Evolutionary conservation across 2,797 vertebrate genomes (phyloP).

Genomic region (Thunnus albacares): DNA sequence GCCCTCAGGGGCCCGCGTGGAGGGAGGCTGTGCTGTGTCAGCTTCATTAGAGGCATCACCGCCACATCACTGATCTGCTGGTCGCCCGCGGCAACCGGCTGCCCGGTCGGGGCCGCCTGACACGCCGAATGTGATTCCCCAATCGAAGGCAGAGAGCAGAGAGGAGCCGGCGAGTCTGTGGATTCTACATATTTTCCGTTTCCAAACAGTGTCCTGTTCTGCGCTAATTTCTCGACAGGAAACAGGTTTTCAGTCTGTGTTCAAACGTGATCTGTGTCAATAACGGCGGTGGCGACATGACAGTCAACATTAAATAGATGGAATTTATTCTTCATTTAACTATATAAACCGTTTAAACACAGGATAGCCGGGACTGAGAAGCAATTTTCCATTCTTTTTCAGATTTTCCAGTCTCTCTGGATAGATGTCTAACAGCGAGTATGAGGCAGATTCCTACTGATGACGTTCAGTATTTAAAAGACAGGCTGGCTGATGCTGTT

Average conservation of each 20-base stretch:
- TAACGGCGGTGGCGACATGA: neutral
- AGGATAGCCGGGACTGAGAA: neutral
- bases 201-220: slow-evolving; percentile 10
- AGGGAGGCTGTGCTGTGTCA: slow-evolving; percentile 85
- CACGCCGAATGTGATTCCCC: slow-evolving; percentile 69
- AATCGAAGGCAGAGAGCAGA: slow-evolving; percentile 55
- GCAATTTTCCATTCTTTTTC: neutral
- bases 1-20: slow-evolving; percentile 69
- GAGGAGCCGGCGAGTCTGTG: slow-evolving; percentile 30
- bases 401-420: slow-evolving; percentile 5
- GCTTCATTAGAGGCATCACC: slow-evolving; percentile 88
- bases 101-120: slow-evolving; percentile 64
- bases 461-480: slow-evolving; percentile 7
- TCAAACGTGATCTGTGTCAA: slow-evolving; percentile 1
- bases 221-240: slow-evolving; percentile 5
- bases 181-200: slow-evolving; percentile 28
- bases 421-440: neutral
- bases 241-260: slow-evolving; percentile 7
- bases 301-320: neutral
- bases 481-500: neutral
- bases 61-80: slow-evolving; percentile 84
- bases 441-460: slow-evolving; percentile 23
- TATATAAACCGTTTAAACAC: neutral
- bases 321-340: slow-evolving; percentile 5
- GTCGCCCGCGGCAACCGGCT: slow-evolving; percentile 79